Evolutionary conservation across 2,113 vertebrate species (phyloP).

Genomic region (Excalfactoria chinensis): DNA sequence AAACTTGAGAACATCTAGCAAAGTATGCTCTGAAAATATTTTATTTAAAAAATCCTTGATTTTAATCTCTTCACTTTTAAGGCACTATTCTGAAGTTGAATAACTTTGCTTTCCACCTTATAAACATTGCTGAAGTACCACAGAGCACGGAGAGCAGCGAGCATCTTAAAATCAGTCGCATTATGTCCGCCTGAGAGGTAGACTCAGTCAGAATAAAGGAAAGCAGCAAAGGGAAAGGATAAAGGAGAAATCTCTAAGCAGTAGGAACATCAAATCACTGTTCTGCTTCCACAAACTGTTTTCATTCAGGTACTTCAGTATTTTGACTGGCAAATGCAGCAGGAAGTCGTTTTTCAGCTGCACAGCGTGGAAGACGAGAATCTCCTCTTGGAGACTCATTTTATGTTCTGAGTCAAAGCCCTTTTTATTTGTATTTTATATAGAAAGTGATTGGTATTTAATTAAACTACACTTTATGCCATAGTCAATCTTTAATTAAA

Average conservation of each 20-base stretch:
- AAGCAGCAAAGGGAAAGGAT: no score
- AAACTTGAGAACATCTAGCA: background rate
- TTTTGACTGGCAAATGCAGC: background rate
- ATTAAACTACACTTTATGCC: slow-evolving; percentile 66
- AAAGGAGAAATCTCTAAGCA: background rate
- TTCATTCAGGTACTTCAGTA: background rate
- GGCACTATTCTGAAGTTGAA: background rate
- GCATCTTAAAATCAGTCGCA: background rate
- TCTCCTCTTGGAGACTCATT: slow-evolving; percentile 23
- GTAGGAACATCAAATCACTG: background rate
- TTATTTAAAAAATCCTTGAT: background rate
- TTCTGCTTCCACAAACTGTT: background rate
- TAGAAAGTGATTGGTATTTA: slow-evolving; percentile 57
- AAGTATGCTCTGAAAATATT: background rate
- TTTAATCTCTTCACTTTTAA: background rate
- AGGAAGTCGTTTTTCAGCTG: background rate
- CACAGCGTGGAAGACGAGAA: background rate
- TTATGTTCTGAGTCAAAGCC: slow-evolving; percentile 5
- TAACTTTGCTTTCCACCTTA: background rate
- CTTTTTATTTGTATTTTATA: slow-evolving; percentile 38
- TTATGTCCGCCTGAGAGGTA: background rate
- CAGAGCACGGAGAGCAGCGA: background rate
- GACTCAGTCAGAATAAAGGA: background rate
- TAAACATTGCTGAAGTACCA: background rate
- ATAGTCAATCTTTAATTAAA: slow-evolving; percentile 69